Evolutionary conservation across 2,888 invertebrate genomes (phyloP).

Genomic region (Orchestes rusci): DNA sequence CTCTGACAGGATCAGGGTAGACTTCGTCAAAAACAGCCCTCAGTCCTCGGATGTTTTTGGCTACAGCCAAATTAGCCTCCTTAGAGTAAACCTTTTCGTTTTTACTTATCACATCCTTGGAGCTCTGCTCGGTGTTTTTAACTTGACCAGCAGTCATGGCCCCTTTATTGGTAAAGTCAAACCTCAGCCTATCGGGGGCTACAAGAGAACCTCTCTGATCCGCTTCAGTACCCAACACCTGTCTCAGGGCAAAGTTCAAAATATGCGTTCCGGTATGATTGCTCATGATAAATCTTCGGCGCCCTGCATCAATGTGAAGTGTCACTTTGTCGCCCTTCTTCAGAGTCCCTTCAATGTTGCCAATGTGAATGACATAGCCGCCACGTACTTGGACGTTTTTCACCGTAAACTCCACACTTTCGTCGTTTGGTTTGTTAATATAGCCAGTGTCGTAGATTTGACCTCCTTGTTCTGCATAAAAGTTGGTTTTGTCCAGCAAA

Average conservation of each 20-base stretch:
- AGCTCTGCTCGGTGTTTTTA: conserved; percentile 73
- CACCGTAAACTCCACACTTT: conserved; percentile 84
- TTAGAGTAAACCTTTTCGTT: conserved; percentile 69
- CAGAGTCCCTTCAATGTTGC: conserved; percentile 69
- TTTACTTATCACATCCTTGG: conserved; percentile 57
- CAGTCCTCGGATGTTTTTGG: conserved; percentile 86
- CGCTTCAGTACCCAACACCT: conserved; percentile 82
- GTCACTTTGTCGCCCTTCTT: conserved; percentile 78
- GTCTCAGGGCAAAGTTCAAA: conserved; percentile 87
- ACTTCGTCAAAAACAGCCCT: conserved; percentile 98
- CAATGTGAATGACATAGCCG: conserved; percentile 92
- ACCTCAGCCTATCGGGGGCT: conserved; percentile 87
- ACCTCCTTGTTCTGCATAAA: conserved; percentile 99
- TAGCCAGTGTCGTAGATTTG: conserved; percentile 93
- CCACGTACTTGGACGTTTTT: conserved; percentile 91
- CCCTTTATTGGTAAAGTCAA: conserved; percentile 94
- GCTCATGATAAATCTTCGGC: conserved; percentile 92
- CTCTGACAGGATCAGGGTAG: conserved; percentile 92
- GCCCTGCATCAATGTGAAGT: conserved; percentile 73
- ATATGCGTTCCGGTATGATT: conserved; percentile 98
- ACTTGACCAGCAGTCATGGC: conserved; percentile 87
- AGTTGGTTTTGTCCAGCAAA: conserved; percentile 83
- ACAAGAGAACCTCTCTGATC: conserved; percentile 97
- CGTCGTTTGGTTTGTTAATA: conserved; percentile 71
- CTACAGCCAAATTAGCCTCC: conserved; percentile 72